Conservation (phyloP, 2,113 vertebrate genomes). For the Mirza zaza region DNA sequence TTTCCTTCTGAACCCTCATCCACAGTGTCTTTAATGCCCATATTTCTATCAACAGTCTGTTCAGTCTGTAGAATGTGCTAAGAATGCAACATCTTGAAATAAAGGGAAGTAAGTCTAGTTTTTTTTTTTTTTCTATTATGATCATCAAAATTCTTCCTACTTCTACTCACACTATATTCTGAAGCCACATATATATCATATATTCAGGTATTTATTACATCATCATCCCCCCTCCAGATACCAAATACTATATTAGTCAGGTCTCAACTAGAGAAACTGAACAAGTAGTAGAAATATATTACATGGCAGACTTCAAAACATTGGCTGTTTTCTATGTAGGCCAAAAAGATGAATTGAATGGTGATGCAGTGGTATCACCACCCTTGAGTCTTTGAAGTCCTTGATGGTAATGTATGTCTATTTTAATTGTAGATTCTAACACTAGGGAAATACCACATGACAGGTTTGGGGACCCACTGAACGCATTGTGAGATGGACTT, state of each 20-base stretch:
- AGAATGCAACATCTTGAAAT: no score
- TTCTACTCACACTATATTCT: not conserved
- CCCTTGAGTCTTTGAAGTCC: not conserved
- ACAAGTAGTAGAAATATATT: not conserved
- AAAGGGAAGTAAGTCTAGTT: not conserved
- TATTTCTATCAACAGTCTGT: not conserved
- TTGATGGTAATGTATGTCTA: not conserved
- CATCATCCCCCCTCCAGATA: not conserved
- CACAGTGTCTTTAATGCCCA: not conserved
- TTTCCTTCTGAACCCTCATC: not conserved
- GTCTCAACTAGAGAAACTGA: not conserved
- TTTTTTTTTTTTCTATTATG: not conserved
- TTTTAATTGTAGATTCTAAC: not conserved
- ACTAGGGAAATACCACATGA: not conserved
- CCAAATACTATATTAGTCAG: not conserved
- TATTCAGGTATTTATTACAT: not conserved
- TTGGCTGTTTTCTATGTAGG: not conserved
- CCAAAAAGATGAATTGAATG: not conserved
- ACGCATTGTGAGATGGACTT: not conserved
- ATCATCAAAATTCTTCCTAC: not conserved
- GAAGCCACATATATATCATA: not conserved
- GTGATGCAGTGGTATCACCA: not conserved
- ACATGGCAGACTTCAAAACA: not conserved
- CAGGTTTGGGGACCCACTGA: not conserved
- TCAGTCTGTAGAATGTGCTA: no score